Evolutionary conservation across 92 coral and sea anemone genomes (phyloP).

Genomic region (Parazoanthus swiftii): DNA sequence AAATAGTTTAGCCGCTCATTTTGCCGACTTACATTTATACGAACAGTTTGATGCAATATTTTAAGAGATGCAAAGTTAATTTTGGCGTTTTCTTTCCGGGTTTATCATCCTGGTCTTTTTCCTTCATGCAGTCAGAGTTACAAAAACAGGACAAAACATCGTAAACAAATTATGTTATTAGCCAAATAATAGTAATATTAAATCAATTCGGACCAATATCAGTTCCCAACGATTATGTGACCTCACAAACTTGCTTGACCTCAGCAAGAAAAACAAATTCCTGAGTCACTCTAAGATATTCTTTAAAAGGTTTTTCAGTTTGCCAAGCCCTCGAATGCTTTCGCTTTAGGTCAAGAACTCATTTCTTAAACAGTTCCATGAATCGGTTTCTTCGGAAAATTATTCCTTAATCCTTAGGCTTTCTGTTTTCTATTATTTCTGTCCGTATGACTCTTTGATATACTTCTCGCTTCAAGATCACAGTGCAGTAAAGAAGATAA

Average conservation of each 20-base stretch:
- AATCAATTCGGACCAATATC: conserved; percentile 18
- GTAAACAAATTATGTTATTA: conserved; percentile 3
- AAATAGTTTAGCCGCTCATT: neutral
- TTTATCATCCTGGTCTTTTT: neutral
- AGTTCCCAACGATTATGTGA: neutral
- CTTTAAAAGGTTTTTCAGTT: neutral
- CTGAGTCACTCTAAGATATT: neutral
- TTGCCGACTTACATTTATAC: neutral
- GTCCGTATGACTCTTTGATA: neutral
- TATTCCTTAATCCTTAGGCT: neutral
- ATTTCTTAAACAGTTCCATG: neutral
- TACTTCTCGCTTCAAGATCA: neutral
- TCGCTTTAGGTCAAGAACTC: neutral
- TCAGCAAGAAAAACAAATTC: neutral
- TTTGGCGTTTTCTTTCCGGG: no score
- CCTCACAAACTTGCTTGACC: neutral
- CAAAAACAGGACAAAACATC: neutral
- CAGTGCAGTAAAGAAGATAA: neutral
- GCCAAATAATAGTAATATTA: neutral
- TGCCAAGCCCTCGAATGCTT: neutral
- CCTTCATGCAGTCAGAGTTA: neutral
- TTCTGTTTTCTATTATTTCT: neutral
- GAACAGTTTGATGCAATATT: no score
- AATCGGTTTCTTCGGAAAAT: neutral
- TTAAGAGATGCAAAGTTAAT: neutral